These are phyloP conservation scores for Epinephelus malabaricus DNA, from an alignment of 2,797 vertebrate species.

Conservation along the genomic window DNA sequence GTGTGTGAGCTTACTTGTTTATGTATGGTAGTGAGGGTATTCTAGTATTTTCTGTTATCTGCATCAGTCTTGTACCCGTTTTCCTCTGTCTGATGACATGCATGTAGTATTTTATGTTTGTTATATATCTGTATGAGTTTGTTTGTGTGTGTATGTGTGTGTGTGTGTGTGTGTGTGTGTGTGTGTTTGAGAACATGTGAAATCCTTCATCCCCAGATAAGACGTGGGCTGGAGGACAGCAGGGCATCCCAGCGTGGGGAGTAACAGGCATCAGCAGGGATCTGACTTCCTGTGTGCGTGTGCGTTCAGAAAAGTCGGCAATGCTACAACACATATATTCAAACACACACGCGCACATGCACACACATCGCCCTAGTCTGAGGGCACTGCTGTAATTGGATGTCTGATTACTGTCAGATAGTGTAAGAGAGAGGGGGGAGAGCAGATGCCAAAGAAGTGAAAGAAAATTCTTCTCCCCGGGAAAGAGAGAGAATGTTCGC, in stretches of 20 bases:
- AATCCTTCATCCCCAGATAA: constrained; percentile 62
- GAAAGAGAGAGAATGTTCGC: constrained; percentile 36
- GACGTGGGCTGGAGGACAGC: constrained; percentile 57
- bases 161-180: constrained; percentile 7
- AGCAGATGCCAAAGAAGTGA: constrained; percentile 29
- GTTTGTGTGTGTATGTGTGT: too few species aligned
- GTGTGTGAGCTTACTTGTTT: background rate
- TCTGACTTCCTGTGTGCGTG: constrained; percentile 44
- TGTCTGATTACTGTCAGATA: constrained; percentile 81
- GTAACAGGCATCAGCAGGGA: constrained; percentile 62
- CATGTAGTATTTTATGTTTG: background rate
- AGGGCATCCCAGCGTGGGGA: constrained; percentile 39
- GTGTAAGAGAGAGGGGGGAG: constrained; percentile 16
- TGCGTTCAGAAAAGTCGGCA: constrained; percentile 9
- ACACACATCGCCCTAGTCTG: constrained; percentile 35
- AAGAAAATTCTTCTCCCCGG: constrained; percentile 49
- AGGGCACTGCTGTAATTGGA: constrained; percentile 79
- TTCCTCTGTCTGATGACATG: constrained; percentile 10
- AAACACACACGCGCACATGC: constrained; percentile 14
- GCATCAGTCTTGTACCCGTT: background rate
- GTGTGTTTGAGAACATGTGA: constrained; percentile 35
- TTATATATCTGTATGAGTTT: background rate
- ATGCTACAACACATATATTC: constrained; percentile 16
- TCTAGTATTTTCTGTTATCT: background rate
- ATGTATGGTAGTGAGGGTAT: background rate